Percentiles rank a stretch among this genome's conserved stretches.
phyloP scores from a whole-genome alignment of 2,888 invertebrate species.

The Cephus pygmeus region DNA sequence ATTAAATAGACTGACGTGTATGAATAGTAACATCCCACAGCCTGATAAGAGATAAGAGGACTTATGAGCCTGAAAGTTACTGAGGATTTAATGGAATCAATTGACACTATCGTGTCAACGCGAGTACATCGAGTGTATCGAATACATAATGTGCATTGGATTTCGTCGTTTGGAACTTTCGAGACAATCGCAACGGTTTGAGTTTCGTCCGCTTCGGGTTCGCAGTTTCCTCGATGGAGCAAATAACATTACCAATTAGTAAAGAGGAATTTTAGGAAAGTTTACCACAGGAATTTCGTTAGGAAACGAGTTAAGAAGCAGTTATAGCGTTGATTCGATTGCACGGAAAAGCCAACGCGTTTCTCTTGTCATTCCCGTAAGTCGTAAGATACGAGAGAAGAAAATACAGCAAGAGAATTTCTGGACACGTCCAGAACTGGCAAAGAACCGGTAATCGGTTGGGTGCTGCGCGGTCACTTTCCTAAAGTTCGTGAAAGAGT shows the following conservation, averaged over 20 bases:
- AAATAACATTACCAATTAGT: constrained; percentile 12
- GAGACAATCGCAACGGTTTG: too few species aligned
- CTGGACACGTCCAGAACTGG: not conserved
- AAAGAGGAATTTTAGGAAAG: constrained; percentile 2
- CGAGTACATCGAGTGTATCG: too few species aligned
- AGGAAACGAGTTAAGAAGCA: constrained; percentile 1
- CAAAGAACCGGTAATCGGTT: constrained; percentile 9
- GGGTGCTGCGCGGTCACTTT: constrained; percentile 45
- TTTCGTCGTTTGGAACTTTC: too few species aligned
- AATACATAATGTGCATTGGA: too few species aligned
- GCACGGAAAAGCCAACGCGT: not conserved
- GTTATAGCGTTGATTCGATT: constrained; percentile 1
- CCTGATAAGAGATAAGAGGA: too few species aligned
- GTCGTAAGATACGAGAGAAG: too few species aligned
- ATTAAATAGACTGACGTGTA: too few species aligned
- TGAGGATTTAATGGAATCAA: too few species aligned
- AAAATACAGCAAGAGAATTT: not conserved
- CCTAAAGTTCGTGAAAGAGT: constrained; percentile 37
- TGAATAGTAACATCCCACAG: too few species aligned
- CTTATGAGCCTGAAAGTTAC: too few species aligned
- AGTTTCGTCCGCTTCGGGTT: too few species aligned
- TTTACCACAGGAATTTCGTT: not conserved
- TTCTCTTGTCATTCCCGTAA: not conserved
- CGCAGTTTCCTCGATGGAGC: not conserved
- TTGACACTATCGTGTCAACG: too few species aligned